Conservation (phyloP, 2,888 invertebrate genomes). For the Anoplius nigerrimus region DNA sequence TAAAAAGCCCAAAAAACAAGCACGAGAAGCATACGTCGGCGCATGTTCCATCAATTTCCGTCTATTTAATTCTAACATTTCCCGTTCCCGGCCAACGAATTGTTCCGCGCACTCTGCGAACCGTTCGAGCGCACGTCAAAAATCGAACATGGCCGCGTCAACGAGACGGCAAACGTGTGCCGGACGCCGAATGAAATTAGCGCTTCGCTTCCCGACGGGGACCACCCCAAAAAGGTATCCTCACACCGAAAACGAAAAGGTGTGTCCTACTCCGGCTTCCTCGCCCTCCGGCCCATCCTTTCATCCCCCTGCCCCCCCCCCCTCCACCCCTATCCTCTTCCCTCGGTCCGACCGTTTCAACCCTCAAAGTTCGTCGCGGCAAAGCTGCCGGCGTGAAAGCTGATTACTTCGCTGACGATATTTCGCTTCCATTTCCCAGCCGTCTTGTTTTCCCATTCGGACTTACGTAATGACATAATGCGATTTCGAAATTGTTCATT, state of each 20-base stretch:
- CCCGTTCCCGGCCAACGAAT: too few relatives aligned
- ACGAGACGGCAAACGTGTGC: too few relatives aligned
- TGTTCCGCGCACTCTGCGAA: too few relatives aligned
- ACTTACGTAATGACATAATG: slow-evolving; percentile 38
- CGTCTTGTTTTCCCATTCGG: slow-evolving; percentile 41
- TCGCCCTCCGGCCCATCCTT: background rate
- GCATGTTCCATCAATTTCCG: too few relatives aligned
- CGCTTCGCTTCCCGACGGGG: too few relatives aligned
- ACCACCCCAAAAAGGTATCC: too few relatives aligned
- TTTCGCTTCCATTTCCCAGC: slow-evolving; percentile 43
- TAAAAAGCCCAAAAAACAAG: too few relatives aligned
- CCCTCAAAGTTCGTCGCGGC: slow-evolving; percentile 33
- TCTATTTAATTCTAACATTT: too few relatives aligned
- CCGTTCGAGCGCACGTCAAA: too few relatives aligned
- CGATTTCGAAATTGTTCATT: slow-evolving; percentile 45
- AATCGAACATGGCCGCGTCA: too few relatives aligned
- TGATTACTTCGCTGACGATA: slow-evolving; percentile 45
- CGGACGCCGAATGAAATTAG: background rate
- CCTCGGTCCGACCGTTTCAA: background rate
- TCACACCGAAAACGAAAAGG: background rate
- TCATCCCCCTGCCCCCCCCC: background rate
- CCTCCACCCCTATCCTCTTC: background rate
- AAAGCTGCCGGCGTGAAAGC: slow-evolving; percentile 36
- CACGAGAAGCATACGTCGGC: too few relatives aligned
- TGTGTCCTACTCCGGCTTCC: background rate